Percentiles rank a stretch among this genome's conserved stretches.
Conservation (phyloP, 2,888 invertebrate species). For the Opisthograptis luteolata region DNA sequence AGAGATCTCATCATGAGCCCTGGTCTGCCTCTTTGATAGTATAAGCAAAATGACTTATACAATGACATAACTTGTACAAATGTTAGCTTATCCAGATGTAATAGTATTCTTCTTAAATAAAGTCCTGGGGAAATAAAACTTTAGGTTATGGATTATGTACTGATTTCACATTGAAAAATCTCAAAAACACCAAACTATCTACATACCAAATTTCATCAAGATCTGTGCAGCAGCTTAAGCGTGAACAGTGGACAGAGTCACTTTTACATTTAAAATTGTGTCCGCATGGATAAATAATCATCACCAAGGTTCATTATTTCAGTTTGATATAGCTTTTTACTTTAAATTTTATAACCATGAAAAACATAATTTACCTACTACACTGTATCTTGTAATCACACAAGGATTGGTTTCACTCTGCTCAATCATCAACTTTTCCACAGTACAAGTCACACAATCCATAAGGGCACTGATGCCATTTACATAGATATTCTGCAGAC, state of each 20-base stretch:
- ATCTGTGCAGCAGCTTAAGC: no score
- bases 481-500: slow-evolving; percentile 83
- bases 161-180: no score
- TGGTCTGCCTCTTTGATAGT: slow-evolving; percentile 85
- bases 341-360: background rate
- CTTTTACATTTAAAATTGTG: no score
- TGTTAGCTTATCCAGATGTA: slow-evolving; percentile 92
- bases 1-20: slow-evolving; percentile 77
- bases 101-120: slow-evolving; percentile 91
- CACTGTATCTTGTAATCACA: slow-evolving; percentile 86
- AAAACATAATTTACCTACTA: slow-evolving; percentile 81
- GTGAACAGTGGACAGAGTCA: no score
- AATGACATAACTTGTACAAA: slow-evolving; percentile 92
- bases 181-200: no score
- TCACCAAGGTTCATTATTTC: no score
- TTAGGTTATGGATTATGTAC: no score
- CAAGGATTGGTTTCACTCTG: slow-evolving; percentile 73
- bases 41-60: slow-evolving; percentile 88
- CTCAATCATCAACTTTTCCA: slow-evolving; percentile 85
- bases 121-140: slow-evolving; percentile 85
- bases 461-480: slow-evolving; percentile 87
- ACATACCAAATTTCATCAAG: no score
- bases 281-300: no score
- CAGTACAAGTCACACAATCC: slow-evolving; percentile 84
- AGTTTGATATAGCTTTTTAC: background rate